Evolutionary conservation across 2,797 vertebrate genomes (phyloP).

Genomic region (Smutsia temminckii): DNA sequence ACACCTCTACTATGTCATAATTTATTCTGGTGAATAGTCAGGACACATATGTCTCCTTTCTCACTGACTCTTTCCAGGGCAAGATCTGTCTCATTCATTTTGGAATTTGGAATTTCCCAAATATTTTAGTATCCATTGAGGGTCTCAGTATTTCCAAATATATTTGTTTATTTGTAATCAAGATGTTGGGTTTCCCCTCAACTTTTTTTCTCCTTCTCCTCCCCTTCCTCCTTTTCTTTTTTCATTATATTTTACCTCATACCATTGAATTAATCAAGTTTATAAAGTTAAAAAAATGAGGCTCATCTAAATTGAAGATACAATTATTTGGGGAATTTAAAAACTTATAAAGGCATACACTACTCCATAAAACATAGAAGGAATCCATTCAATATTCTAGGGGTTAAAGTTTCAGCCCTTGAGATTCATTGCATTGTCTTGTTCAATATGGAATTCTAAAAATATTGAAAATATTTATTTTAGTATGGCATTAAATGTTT

Average conservation of each 20-base stretch:
- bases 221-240: not conserved
- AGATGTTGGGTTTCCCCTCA: not conserved
- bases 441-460: conserved; percentile 3
- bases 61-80: not conserved
- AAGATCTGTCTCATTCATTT: not conserved
- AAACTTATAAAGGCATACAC: not conserved
- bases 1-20: not conserved
- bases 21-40: not conserved
- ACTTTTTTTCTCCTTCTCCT: not conserved
- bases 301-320: not conserved
- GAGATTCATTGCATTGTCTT: not conserved
- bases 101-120: not conserved
- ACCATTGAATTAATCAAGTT: not conserved
- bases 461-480: conserved; percentile 10
- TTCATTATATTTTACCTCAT: not conserved
- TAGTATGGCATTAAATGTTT: not conserved
- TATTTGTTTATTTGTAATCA: not conserved
- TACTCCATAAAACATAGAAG: not conserved
- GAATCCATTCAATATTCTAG: not conserved
- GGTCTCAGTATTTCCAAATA: not conserved
- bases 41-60: not conserved
- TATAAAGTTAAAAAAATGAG: not conserved
- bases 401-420: not conserved
- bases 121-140: not conserved
- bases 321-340: not conserved